phyloP scores from a whole-genome alignment of 2,797 vertebrate genomes.

The Dendrocincla fuliginosa region DNA sequence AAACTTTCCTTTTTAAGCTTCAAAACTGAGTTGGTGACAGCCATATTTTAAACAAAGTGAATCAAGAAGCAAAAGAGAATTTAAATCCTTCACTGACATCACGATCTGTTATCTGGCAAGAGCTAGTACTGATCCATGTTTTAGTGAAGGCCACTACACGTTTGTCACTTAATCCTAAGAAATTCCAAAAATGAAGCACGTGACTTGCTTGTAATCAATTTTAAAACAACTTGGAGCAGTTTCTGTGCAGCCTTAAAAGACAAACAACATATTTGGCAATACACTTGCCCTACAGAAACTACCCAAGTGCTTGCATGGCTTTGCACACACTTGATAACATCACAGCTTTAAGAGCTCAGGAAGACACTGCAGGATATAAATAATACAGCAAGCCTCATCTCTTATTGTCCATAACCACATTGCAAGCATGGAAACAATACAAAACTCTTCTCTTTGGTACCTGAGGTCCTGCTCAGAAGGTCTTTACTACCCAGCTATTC shows the following conservation, averaged over 20 bases:
- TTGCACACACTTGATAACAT: background rate
- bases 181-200: slow-evolving; percentile 5
- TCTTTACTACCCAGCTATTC: background rate
- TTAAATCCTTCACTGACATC: background rate
- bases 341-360: background rate
- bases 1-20: background rate
- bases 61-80: background rate
- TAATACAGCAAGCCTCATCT: background rate
- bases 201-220: background rate
- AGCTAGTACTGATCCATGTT: background rate
- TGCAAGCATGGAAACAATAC: background rate
- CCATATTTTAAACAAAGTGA: background rate
- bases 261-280: background rate
- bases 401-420: background rate
- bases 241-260: background rate
- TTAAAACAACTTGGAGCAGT: background rate
- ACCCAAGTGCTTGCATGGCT: background rate
- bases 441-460: background rate
- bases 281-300: background rate
- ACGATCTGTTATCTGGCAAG: background rate
- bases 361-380: background rate
- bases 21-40: background rate
- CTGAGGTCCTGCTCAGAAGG: background rate
- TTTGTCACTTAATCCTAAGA: slow-evolving; percentile 24
- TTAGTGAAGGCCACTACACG: background rate